These are phyloP conservation scores for Prunella strophiata DNA, from an alignment of 2,797 vertebrate species.

Conservation along the genomic window DNA sequence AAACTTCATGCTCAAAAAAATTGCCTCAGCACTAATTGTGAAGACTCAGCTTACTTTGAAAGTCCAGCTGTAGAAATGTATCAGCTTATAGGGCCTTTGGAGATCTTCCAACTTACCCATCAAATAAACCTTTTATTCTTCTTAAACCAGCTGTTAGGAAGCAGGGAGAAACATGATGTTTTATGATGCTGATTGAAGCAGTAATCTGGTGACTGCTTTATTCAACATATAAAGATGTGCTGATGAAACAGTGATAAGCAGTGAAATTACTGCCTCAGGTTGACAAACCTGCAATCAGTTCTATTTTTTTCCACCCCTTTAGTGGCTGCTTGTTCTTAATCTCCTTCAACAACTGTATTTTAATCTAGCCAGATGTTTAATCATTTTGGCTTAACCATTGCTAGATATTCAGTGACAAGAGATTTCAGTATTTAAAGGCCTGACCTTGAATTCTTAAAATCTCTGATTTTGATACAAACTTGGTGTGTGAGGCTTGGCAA, in stretches of 20 bases:
- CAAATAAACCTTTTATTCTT: conserved; percentile 42
- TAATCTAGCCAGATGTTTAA: conserved; percentile 31
- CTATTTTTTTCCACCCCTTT: background rate
- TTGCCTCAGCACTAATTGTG: background rate
- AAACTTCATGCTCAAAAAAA: background rate
- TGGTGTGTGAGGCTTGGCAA: background rate
- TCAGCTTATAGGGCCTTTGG: background rate
- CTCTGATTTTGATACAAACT: background rate
- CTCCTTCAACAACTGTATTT: background rate
- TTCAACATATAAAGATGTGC: conserved; percentile 11
- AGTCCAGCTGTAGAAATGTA: background rate
- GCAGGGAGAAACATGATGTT: background rate
- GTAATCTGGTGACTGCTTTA: conserved; percentile 40
- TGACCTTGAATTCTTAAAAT: conserved; percentile 22
- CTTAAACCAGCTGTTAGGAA: conserved; percentile 60
- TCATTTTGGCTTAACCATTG: background rate
- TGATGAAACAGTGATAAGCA: conserved; percentile 46
- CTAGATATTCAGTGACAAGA: background rate
- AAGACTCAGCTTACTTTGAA: background rate
- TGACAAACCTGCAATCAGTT: conserved; percentile 60
- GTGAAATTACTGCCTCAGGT: conserved; percentile 44
- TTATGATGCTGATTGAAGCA: conserved; percentile 51
- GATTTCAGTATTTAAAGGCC: background rate
- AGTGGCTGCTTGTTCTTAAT: background rate
- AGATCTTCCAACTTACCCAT: background rate